Evolutionary conservation across 2,113 vertebrate species (phyloP).

Genomic region (Grantiella picta): DNA sequence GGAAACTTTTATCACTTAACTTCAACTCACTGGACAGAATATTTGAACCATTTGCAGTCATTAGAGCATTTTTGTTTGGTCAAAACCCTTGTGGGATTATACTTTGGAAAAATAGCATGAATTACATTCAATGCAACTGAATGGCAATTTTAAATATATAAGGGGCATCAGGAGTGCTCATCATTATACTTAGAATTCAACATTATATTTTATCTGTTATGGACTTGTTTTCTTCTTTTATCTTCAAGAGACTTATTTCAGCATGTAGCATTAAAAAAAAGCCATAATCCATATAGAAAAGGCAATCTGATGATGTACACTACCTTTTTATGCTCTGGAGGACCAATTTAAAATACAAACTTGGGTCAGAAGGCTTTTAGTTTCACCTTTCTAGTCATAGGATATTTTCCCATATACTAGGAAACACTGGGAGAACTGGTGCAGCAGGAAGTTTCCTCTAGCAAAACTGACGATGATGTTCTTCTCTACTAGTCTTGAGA

Average conservation of each 20-base stretch:
- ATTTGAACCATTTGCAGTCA: conserved; percentile 81
- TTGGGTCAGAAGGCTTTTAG: neutral
- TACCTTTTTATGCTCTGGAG: neutral
- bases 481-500: neutral
- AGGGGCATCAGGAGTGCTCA: conserved; percentile 69
- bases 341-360: neutral
- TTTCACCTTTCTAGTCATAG: neutral
- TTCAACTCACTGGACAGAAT: conserved; percentile 79
- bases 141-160: conserved; percentile 78
- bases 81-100: conserved; percentile 74
- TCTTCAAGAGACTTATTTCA: conserved; percentile 51
- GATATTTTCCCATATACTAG: neutral
- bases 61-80: conserved; percentile 81
- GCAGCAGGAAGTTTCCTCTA: neutral
- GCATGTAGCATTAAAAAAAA: neutral
- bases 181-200: conserved; percentile 71
- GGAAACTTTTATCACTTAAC: conserved; percentile 82
- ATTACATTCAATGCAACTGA: conserved; percentile 74
- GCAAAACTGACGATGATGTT: neutral
- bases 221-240: conserved; percentile 59
- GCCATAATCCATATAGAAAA: neutral
- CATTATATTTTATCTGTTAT: conserved; percentile 60
- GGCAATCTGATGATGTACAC: neutral
- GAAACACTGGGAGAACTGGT: neutral
- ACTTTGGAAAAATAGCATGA: conserved; percentile 69